Percentiles rank a stretch among this genome's conserved stretches.
phyloP scores from a whole-genome alignment of 2,888 invertebrate species.

The Phalangium opilio region DNA sequence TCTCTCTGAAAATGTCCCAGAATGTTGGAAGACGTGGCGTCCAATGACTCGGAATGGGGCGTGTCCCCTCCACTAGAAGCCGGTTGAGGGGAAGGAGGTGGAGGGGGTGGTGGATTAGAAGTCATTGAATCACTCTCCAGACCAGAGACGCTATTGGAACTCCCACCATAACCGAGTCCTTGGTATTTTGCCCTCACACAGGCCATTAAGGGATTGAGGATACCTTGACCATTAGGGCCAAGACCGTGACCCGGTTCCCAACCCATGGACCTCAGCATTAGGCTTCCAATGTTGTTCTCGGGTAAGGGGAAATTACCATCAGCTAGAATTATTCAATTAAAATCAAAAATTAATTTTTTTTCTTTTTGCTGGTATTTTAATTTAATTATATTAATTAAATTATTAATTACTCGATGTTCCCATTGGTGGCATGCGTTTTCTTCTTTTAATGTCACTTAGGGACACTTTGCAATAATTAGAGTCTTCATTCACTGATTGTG shows the following conservation, averaged over 20 bases:
- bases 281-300: conserved; percentile 27
- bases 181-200: conserved; percentile 23
- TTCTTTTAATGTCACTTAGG: no score
- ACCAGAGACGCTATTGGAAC: no score
- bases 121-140: not conserved
- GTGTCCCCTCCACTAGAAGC: not conserved
- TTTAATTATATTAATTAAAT: no score
- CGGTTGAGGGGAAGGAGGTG: conserved; percentile 6
- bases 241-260: conserved; percentile 28
- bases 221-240: conserved; percentile 24
- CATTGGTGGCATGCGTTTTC: no score
- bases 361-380: no score
- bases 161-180: conserved; percentile 22
- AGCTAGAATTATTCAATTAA: conserved; percentile 6
- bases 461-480: no score
- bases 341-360: no score
- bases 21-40: no score
- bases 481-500: no score
- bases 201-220: conserved; percentile 25
- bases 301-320: conserved; percentile 22
- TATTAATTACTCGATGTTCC: not conserved
- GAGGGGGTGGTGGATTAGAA: conserved; percentile 1
- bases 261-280: conserved; percentile 28
- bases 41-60: no score
- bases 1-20: no score